phyloP scores from a whole-genome alignment of 2,888 invertebrate genomes.

The Ochropacha duplaris region DNA sequence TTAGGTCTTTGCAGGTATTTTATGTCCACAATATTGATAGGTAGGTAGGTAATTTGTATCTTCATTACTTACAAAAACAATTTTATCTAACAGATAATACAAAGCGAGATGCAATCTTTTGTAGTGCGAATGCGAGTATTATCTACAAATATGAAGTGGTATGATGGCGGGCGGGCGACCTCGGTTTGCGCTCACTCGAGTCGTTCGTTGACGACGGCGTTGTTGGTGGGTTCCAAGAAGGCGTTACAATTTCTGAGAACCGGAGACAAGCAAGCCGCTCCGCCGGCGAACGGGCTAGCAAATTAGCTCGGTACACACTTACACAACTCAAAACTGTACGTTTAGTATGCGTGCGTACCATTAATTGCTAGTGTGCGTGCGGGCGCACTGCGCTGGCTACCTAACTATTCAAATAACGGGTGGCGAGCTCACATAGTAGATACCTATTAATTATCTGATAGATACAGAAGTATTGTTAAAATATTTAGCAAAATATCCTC shows the following conservation, averaged over 20 bases:
- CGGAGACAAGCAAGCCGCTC: conserved; percentile 75
- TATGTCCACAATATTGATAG: no score
- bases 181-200: conserved; percentile 74
- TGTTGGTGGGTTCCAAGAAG: conserved; percentile 79
- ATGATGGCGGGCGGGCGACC: conserved; percentile 61
- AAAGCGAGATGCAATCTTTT: conserved; percentile 39
- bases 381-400: no score
- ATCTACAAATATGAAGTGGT: conserved; percentile 56
- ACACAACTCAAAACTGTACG: conserved; percentile 30
- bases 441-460: no score
- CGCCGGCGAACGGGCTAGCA: conserved; percentile 67
- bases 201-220: conserved; percentile 63
- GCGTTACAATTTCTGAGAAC: conserved; percentile 82
- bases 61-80: no score
- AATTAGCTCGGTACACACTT: conserved; percentile 69
- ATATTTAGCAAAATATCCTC: neutral
- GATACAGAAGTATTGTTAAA: no score
- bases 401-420: neutral
- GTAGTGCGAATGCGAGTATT: conserved; percentile 53
- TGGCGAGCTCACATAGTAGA: no score
- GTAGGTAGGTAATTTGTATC: no score
- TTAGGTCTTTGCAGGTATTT: no score
- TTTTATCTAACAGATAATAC: conserved; percentile 23
- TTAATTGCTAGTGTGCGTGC: conserved; percentile 18
- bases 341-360: conserved; percentile 31